Percentiles rank a stretch among this genome's conserved stretches.
These are phyloP conservation scores for Syrrhaptes paradoxus DNA, from an alignment of 2,113 vertebrate species.

Conservation along the genomic window DNA sequence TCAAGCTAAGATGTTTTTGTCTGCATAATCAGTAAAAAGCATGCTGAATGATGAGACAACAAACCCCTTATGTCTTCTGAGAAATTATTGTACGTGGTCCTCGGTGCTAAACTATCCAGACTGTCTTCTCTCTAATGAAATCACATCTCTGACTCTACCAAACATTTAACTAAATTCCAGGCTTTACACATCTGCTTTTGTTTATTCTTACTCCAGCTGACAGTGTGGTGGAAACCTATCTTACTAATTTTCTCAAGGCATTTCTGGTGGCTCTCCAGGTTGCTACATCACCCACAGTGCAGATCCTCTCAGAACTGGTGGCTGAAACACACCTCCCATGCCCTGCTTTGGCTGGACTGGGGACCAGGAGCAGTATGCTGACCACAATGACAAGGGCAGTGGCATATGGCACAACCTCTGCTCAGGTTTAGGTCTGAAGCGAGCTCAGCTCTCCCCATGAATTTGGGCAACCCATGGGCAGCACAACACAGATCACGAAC, in stretches of 20 bases:
- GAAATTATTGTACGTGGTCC: neutral
- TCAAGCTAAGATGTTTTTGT: neutral
- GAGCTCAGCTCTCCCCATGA: neutral
- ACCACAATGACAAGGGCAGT: neutral
- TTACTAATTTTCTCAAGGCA: neutral
- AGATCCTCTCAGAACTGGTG: neutral
- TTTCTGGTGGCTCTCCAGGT: neutral
- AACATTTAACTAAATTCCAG: neutral
- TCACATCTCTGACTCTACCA: neutral
- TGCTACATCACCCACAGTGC: neutral
- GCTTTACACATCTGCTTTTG: neutral
- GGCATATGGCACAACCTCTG: neutral
- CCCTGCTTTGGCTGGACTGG: rapidly evolving
- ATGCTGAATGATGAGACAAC: neutral
- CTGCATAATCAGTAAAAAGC: neutral
- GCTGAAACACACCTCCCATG: neutral
- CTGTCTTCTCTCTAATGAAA: neutral
- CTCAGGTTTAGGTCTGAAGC: neutral
- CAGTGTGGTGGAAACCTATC: neutral
- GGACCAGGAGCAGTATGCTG: neutral
- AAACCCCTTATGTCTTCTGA: neutral
- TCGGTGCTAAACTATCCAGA: neutral
- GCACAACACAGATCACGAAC: neutral
- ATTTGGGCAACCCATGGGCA: neutral
- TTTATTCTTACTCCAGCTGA: neutral